Percentiles rank a stretch among this genome's conserved stretches.
Conservation (phyloP, 2,888 invertebrate genomes). For the Argynnis bischoffii region DNA sequence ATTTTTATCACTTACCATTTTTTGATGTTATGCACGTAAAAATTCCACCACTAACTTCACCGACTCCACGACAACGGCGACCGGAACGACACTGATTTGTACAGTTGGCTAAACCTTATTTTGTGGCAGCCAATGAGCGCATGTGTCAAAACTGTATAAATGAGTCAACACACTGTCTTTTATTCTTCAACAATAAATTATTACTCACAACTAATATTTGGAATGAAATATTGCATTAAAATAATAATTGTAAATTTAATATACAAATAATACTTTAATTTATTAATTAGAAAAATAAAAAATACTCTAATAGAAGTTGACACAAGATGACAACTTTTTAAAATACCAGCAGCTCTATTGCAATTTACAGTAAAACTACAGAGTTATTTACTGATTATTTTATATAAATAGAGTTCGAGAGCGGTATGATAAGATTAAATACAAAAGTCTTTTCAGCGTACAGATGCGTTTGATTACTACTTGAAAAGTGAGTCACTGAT, state of each 20-base stretch:
- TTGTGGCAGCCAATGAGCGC: conserved; percentile 74
- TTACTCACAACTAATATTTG: conserved; percentile 25
- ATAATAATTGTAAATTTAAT: conserved; percentile 22
- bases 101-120: conserved; percentile 73
- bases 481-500: conserved; percentile 69
- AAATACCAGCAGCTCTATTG: conserved; percentile 55
- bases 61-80: conserved; percentile 79
- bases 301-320: conserved; percentile 29
- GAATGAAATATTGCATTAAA: conserved; percentile 28
- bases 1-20: conserved; percentile 80
- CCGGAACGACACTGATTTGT: conserved; percentile 78
- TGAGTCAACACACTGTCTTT: conserved; percentile 59
- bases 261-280: conserved; percentile 15
- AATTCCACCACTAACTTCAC: conserved; percentile 79
- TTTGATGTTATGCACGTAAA: conserved; percentile 80
- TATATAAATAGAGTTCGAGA: conserved; percentile 46
- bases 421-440: conserved; percentile 53
- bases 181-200: conserved; percentile 33
- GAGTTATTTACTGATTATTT: conserved; percentile 44
- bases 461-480: conserved; percentile 50
- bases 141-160: conserved; percentile 72
- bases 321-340: conserved; percentile 60
- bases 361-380: conserved; percentile 44
- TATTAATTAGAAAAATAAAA: conserved; percentile 28
- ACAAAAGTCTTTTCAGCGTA: conserved; percentile 48